These are phyloP conservation scores for Diogma glabrata DNA, from an alignment of 2,888 invertebrate genomes.

Conservation along the genomic window DNA sequence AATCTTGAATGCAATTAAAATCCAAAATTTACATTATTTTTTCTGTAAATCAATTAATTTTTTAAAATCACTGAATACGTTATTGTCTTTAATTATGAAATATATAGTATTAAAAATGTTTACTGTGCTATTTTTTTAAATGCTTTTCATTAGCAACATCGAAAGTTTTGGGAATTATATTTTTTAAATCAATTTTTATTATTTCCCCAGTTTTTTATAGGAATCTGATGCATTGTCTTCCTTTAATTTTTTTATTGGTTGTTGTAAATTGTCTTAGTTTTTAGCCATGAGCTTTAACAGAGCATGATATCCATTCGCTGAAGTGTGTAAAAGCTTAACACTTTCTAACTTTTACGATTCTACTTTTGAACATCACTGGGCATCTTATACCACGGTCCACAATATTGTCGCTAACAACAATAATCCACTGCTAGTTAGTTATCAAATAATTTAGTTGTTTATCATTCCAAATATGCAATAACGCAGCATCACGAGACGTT, in stretches of 20 bases:
- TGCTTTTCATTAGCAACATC: no score
- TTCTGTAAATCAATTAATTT: background rate
- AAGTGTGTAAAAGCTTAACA: constrained; percentile 7
- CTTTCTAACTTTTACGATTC: constrained; percentile 4
- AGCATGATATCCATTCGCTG: constrained; percentile 7
- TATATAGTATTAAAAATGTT: constrained; percentile 7
- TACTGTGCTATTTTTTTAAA: constrained; percentile 7
- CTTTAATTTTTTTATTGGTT: background rate
- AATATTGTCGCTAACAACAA: constrained; percentile 6
- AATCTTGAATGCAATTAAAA: background rate
- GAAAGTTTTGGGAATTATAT: constrained; percentile 6
- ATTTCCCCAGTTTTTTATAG: background rate
- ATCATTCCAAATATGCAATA: no score
- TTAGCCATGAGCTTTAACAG: constrained; percentile 8
- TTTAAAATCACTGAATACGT: constrained; percentile 1
- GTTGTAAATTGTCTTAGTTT: constrained; percentile 1
- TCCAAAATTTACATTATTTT: constrained; percentile 1
- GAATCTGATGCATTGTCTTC: background rate
- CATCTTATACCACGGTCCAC: no score
- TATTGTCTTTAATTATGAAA: background rate
- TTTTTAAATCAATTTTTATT: background rate
- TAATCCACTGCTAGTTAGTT: constrained; percentile 8
- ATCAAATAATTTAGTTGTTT: background rate
- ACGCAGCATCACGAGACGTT: background rate
- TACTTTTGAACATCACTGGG: constrained; percentile 7